Evolutionary conservation across 2,888 invertebrate species (phyloP), one percentile per base, ranked within the genome.

Genomic region (Brachylomia viminalis): DNA sequence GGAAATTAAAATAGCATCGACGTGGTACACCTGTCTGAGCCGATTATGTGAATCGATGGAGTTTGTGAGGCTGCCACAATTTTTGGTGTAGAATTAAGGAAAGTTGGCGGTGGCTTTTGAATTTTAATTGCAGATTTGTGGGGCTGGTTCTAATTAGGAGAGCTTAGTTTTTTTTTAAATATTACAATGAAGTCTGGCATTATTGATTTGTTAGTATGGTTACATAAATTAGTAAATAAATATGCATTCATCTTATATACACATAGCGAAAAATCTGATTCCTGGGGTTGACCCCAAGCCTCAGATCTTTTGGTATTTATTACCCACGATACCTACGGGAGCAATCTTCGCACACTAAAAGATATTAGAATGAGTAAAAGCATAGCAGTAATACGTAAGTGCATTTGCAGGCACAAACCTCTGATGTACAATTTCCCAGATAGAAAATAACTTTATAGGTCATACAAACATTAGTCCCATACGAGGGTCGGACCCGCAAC

Each of bases 1-100:
- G 91, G 86, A 92, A 95, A 95, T 95, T 95, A 95, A 95, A 95
- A 94, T 93, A 86, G 85, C 84, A 84, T 67, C 84, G 78, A 49
- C 67, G 79, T n/a, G 82, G 90, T 90, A 90, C 93, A 94, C 95
- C 95, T 95, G 95, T 92, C 95, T 94, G 95, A 95, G 95, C 95
- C 95, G 95, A 94, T 95, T 95, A 94, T 83, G 77, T 77, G 86
- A 87, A 88, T 84, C 87, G 89, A 88, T 83, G 85, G 80, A 86
- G 82, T 87, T 89, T 74, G 79, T 62, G 54, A 64, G 82, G 75
- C 85, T 79, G 77, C 83, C 64, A 52, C 59, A 69, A 76, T 85
- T 81, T 87, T 79, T 83, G 76, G 76, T 65, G 59, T 45, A 54
- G 52, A 77, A 56, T 77, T 70, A 64, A 64, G 64, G 30, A 80